Evolutionary conservation across 2,797 vertebrate genomes (phyloP), one percentile per base, ranked within the genome.

Genomic region (Pitangus sulphuratus): DNA sequence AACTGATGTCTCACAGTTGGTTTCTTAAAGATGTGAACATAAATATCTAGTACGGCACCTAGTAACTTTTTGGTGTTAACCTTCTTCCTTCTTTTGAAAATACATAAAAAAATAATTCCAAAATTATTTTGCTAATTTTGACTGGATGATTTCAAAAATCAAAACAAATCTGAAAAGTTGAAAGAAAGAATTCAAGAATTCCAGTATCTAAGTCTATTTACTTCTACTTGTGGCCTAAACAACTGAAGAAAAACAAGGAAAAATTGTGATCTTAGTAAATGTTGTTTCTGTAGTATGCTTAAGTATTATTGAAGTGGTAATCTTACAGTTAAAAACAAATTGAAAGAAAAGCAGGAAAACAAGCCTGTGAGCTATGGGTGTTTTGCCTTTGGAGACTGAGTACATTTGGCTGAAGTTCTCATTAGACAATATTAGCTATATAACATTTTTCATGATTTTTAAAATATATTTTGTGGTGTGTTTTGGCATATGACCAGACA

Each of bases 391-490:
- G 42, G 61, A 69, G 71, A n/a, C 1, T 35, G 9, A 7, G 2
- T 81, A 8, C 2, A 3, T 51, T 86, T 75, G 44, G 39, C 62
- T 80, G 18, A 65, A 53, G 8, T 18, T 76, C 14, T 72, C 5
- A 14, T 92, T 42, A 82, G 39, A 24, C 3, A 13, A 4, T 39
- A 84, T 39, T 57, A 50, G 12, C 42, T 79, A 14, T 24, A 69
- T 50, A 89, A 84, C 3, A 17, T 15, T 75, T 70, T 51, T 35
- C 0, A 0, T 47, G 6, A 50, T 28, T 17, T 72, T 77, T 80
- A 42, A 31, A 2, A 3, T 62, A 7, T 53, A 14, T 45, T 33
- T 65, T 82, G 14, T 42, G 37, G 21, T 0, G 0, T 22, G 26
- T 84, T 82, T 80, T 78, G 75, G 69, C 50, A 21, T 42, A 14